Base-by-base conservation (phyloP, 2,888 invertebrate genomes). In the Suillia variegata region DNA sequence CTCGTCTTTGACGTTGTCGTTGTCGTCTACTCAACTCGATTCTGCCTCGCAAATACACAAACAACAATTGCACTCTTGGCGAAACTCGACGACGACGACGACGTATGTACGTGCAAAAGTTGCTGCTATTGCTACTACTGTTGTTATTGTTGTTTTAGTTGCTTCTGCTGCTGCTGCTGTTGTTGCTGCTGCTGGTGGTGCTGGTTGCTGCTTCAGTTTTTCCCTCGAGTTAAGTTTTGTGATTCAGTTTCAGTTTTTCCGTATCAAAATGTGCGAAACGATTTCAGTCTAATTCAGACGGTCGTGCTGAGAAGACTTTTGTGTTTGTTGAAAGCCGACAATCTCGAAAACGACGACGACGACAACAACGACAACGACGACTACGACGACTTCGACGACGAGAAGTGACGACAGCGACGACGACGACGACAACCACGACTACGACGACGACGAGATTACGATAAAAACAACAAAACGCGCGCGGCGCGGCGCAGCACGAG, bases 241-340 rank as follows among this genome's bases (percentile, higher is more conserved):
- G 65, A 62, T 65, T 66, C 64, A 60, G 68, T 78, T 78, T 77
- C 77, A 78, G 77, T 77, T 80, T 80, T 80, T 80, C 80, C 80
- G 77, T 76, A 79, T 74, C 80, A 76, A 80, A 80, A 79, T 79
- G 80, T 80, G 80, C 80, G 79, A 80, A 80, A 80, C 78, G 76
- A 75, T 79, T 80, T 80, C 80, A 80, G 80, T 80, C 80, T 80
- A 78, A 80, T 79, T 80, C 80, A 80, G 80, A 80, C 80, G 75
- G 79, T 80, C 80, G 80, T 79, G 80, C 80, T 80, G 80, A 80
- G 78, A 80, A 80, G 80, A 80, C 80, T 80, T 79, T 80, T 78
- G 75, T 13, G 5, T n/a, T 5, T 10, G 24, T 24, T 24, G 50
- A 50, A 21, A 26, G 8, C 50, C 17, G 50, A 21, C 24, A 26